Evolutionary conservation across 2,888 invertebrate species (phyloP).

Genomic region (Hirtodrosophila duncani): DNA sequence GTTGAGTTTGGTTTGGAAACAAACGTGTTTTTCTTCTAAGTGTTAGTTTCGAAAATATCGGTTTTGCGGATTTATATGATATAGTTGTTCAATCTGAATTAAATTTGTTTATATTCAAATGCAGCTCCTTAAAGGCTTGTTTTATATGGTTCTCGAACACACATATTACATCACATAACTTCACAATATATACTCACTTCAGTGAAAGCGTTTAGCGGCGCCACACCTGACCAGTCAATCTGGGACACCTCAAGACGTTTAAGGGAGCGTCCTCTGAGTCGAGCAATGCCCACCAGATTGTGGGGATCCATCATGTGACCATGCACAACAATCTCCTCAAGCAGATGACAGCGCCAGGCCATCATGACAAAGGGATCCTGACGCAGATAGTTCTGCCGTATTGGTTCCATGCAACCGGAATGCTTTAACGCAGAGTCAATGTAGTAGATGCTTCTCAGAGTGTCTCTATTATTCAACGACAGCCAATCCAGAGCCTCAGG

Average conservation of each 20-base stretch:
- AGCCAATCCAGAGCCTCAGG: conserved; percentile 76
- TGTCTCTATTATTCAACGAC: conserved; percentile 74
- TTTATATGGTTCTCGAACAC: no score
- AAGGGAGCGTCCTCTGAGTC: conserved; percentile 74
- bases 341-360: conserved; percentile 81
- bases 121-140: no score
- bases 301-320: conserved; percentile 78
- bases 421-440: conserved; percentile 76
- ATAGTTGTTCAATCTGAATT: no score
- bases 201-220: conserved; percentile 58
- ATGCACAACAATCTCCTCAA: conserved; percentile 80
- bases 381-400: conserved; percentile 24
- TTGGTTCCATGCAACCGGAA: conserved; percentile 49
- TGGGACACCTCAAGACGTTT: conserved; percentile 77
- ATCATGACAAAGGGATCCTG: conserved; percentile 82
- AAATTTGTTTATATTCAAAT: no score
- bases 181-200: conserved; percentile 51
- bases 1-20: no score
- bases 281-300: conserved; percentile 77
- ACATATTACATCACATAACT: no score
- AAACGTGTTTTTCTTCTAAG: no score
- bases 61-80: no score
- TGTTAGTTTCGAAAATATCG: no score
- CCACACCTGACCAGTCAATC: conserved; percentile 67
- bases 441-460: conserved; percentile 77